Percentiles rank a stretch among this genome's conserved stretches.
phyloP scores from a whole-genome alignment of 1,140 invertebrate species.

The Bombus affinis region DNA sequence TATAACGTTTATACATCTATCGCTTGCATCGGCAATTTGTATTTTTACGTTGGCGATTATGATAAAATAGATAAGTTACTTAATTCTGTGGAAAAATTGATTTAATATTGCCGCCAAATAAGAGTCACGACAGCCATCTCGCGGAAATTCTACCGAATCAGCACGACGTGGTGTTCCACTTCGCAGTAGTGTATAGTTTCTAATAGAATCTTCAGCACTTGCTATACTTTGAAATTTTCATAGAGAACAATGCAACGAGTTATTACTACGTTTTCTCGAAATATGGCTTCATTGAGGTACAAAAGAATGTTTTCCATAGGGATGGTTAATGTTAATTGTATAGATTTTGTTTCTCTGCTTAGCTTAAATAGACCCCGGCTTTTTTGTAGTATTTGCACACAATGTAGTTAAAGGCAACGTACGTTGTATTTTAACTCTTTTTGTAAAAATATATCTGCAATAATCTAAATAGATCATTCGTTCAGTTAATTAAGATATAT shows the following conservation, averaged over 20 bases:
- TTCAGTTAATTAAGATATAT: background rate
- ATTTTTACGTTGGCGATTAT: background rate
- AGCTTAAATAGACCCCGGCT: background rate
- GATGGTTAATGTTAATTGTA: background rate
- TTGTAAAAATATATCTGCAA: background rate
- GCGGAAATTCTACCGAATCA: background rate
- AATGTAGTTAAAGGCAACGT: background rate
- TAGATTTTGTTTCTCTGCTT: background rate
- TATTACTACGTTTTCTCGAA: slow-evolving; percentile 65
- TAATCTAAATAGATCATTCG: background rate
- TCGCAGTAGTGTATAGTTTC: background rate
- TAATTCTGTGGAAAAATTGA: background rate
- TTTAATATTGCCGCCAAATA: slow-evolving; percentile 31
- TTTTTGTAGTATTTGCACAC: background rate
- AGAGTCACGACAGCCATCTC: background rate
- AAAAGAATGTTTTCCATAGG: background rate
- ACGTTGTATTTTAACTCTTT: background rate
- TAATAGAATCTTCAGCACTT: background rate
- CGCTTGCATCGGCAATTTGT: background rate
- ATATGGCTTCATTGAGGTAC: slow-evolving; percentile 77
- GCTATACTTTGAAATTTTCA: slow-evolving; percentile 14
- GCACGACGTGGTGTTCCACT: background rate
- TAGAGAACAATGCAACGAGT: slow-evolving; percentile 72
- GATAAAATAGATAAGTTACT: background rate
- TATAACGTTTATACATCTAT: background rate